Evolutionary conservation across 2,113 vertebrate genomes (phyloP).

Genomic region (Corythaeola cristata): DNA sequence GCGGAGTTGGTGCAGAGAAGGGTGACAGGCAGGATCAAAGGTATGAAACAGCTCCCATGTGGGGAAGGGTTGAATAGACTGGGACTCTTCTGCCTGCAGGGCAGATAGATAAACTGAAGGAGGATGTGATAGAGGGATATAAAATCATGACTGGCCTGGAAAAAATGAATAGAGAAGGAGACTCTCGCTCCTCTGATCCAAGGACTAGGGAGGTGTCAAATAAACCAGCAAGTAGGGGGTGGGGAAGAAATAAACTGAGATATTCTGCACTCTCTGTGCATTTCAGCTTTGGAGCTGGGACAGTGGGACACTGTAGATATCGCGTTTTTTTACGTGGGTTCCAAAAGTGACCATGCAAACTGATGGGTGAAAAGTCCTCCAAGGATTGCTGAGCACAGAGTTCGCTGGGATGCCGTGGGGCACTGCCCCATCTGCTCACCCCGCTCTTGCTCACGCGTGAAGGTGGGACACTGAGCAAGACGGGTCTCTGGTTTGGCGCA

Average conservation of each 20-base stretch:
- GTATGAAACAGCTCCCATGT: neutral
- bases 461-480: neutral
- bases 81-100: neutral
- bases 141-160: conserved; percentile 21
- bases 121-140: neutral
- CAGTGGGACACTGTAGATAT: accelerated
- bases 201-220: neutral
- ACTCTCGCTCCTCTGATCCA: neutral
- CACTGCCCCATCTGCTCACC: neutral
- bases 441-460: neutral
- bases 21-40: conserved; percentile 27
- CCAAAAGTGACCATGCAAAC: neutral
- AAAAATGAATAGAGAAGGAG: neutral
- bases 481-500: neutral
- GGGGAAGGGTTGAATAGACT: neutral
- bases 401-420: neutral
- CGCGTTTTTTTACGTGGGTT: accelerated
- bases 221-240: neutral
- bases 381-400: neutral
- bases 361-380: neutral
- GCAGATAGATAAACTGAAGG: conserved; percentile 60
- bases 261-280: neutral
- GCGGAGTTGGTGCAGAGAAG: neutral
- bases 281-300: neutral
- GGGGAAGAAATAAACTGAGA: neutral